A percentile compares a stretch with the other conserved stretches of the same genome.
Evolutionary conservation across 1,140 invertebrate species (phyloP).

Genomic region (Ptiloglossa arizonensis): DNA sequence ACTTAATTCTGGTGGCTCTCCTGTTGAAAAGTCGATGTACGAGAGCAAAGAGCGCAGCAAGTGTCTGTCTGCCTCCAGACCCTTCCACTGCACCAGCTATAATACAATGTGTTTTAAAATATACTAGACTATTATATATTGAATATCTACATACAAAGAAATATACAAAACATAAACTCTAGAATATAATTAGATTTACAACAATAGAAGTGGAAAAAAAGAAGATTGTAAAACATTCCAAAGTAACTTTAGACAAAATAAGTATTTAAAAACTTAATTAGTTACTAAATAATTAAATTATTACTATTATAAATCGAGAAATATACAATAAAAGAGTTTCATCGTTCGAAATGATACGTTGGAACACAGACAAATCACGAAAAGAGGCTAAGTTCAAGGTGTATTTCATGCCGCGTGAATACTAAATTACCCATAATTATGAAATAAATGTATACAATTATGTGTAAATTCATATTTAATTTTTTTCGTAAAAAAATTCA

Average conservation of each 20-base stretch:
- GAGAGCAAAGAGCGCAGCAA: conserved; percentile 93
- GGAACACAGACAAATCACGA: conserved; percentile 21
- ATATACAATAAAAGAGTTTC: background rate
- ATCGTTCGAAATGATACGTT: conserved; percentile 59
- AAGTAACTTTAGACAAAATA: background rate
- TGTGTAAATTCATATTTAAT: background rate
- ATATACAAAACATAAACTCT: conserved; percentile 17
- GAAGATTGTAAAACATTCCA: background rate
- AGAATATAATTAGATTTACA: conserved; percentile 3
- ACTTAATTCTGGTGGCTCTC: conserved; percentile 81
- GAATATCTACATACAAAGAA: conserved; percentile 13
- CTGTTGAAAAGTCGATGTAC: conserved; percentile 85
- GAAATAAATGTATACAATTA: background rate
- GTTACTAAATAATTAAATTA: background rate
- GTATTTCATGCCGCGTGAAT: conserved; percentile 32
- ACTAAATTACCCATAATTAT: conserved; percentile 18
- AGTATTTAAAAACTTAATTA: background rate
- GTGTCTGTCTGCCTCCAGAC: conserved; percentile 93
- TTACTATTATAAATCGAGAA: background rate
- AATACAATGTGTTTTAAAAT: conserved; percentile 33
- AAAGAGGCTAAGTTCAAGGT: conserved; percentile 51
- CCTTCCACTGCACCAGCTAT: conserved; percentile 91
- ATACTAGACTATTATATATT: conserved; percentile 1
- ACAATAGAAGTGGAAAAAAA: conserved; percentile 20
- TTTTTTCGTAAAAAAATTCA: background rate